Evolutionary conservation across 1,140 invertebrate species (phyloP), one percentile per base, ranked within the genome.

Genomic region (Amphibalanus amphitrite): DNA sequence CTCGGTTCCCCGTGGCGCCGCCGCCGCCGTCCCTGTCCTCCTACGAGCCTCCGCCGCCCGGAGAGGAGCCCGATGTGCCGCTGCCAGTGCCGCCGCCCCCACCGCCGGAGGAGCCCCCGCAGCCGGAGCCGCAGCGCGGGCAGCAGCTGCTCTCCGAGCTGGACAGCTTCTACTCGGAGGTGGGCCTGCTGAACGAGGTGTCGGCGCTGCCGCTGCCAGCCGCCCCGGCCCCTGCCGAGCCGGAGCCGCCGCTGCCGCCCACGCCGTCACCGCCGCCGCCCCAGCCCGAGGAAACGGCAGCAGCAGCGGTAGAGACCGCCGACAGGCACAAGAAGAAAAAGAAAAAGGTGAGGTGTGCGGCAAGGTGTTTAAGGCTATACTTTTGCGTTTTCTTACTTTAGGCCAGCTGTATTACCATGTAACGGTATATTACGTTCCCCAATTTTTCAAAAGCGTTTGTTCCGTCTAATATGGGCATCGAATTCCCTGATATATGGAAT

Each of bases 81-180:
- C 47, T 20, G 47, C 47, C 47, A 20, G 47, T 59, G 1, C 47
- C 47, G 47, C 47, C 47, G 47, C 47, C 47, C 10, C 47, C 47
- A 1, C 47, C 47, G 47, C 47, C 47, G 47, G 13, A 1, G 10
- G 13, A 1, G 10, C 47, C 20, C 38, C 6, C 38, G 38, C 38
- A 38, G 38, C 38, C 38, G 17, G 6, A 6, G 38, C 6, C 38
- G 6, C 6, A 6, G 38, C 38, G 6, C 47, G 47, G 47, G 13
- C 13, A 23, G 47, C 47, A 59, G 47, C 69, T 76, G 3, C 72
- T 73, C 68, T 81, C 82, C 0, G 84, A 82, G 4, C 76, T 86
- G 25, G 82, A 84, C 77, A 85, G 83, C 4, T 86, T 86, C 78
- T 86, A 86, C 75, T 85, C 79, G 23, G 85, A 86, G 72, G 82